Conservation (phyloP, 2,888 invertebrate genomes). For the Hyposoter didymator region DNA sequence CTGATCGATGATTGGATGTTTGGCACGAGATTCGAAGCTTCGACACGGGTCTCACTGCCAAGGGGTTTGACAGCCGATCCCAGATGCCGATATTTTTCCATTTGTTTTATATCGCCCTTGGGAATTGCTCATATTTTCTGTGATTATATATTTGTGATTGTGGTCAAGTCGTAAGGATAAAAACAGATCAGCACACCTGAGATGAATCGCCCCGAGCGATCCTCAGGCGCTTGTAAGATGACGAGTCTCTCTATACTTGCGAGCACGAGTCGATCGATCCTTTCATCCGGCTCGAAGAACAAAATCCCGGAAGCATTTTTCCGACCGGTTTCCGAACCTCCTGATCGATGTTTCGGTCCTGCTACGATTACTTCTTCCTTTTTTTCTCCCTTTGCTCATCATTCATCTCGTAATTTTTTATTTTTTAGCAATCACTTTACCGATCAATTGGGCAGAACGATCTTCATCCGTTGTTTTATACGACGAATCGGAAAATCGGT, state of each 20-base stretch:
- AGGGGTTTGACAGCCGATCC: background rate
- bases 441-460: conserved; percentile 41
- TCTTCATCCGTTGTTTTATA: background rate
- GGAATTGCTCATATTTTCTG: background rate
- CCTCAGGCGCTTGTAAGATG: conserved; percentile 35
- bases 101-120: background rate
- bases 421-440: conserved; percentile 37
- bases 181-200: conserved; percentile 36
- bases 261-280: conserved; percentile 32
- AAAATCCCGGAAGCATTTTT: conserved; percentile 63
- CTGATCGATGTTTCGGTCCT: conserved; percentile 25
- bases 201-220: conserved; percentile 33
- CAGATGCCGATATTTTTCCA: background rate
- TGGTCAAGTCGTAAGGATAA: background rate
- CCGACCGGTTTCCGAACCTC: conserved; percentile 54
- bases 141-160: background rate
- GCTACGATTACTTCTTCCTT: conserved; percentile 43
- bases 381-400: conserved; percentile 19
- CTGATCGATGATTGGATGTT: too few species aligned
- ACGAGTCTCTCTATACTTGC: conserved; percentile 35
- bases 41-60: background rate
- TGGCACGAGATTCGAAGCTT: background rate
- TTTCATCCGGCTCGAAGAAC: conserved; percentile 42
- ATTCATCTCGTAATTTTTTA: conserved; percentile 12
- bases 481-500: background rate